phyloP scores from a whole-genome alignment of 1,140 invertebrate genomes.

The Drosophila bocki region DNA sequence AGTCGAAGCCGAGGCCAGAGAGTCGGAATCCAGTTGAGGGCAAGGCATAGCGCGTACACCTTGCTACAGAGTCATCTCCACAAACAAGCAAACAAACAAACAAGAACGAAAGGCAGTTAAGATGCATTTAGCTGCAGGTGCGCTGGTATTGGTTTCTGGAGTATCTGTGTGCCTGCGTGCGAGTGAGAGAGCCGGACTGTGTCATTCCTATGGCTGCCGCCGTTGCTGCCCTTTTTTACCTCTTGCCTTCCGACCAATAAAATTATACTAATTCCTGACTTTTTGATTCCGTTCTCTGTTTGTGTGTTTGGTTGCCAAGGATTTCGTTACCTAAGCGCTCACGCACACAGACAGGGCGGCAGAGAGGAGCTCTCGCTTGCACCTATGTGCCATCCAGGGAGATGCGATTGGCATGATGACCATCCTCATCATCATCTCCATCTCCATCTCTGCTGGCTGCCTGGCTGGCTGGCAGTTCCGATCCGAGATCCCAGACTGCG shows the following conservation, averaged over 20 bases:
- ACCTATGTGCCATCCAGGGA: slow-evolving; percentile 29
- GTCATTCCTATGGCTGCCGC: slow-evolving; percentile 70
- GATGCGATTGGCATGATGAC: slow-evolving; percentile 36
- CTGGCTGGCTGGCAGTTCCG: slow-evolving; percentile 49
- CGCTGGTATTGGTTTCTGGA: slow-evolving; percentile 40
- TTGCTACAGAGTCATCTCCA: slow-evolving; percentile 67
- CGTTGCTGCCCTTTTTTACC: slow-evolving; percentile 51
- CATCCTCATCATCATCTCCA: slow-evolving; percentile 52
- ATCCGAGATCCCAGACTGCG: slow-evolving; percentile 60
- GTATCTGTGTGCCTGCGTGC: slow-evolving; percentile 51
- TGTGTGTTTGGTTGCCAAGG: slow-evolving; percentile 67
- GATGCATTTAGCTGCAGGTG: slow-evolving; percentile 65
- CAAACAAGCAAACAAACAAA: slow-evolving; percentile 54
- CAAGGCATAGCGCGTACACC: slow-evolving; percentile 18
- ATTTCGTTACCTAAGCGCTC: slow-evolving; percentile 78
- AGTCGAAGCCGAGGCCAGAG: slow-evolving; percentile 8
- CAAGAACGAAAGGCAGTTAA: slow-evolving; percentile 62
- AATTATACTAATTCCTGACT: slow-evolving; percentile 84
- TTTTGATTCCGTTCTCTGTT: slow-evolving; percentile 80
- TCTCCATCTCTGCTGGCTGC: slow-evolving; percentile 37
- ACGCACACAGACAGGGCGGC: slow-evolving; percentile 26
- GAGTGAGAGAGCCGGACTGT: slow-evolving; percentile 62
- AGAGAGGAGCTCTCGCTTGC: slow-evolving; percentile 55
- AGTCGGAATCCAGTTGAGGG: slow-evolving; percentile 7
- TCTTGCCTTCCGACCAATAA: slow-evolving; percentile 79